Evolutionary conservation across 2,888 invertebrate species (phyloP).

Genomic region (Antheraea yamamai): DNA sequence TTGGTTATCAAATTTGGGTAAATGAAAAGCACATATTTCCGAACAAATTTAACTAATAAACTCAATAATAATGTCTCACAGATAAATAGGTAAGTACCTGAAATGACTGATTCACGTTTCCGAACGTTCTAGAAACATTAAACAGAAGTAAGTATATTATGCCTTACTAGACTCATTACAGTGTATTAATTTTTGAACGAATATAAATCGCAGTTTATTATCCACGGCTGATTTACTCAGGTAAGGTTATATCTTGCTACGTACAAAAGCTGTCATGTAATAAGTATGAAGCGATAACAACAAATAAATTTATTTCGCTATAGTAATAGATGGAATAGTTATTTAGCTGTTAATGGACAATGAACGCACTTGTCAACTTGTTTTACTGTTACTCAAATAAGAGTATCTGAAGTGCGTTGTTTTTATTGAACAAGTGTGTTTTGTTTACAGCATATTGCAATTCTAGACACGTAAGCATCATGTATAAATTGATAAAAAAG

Average conservation of each 20-base stretch:
- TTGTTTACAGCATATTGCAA: constrained; percentile 4
- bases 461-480: constrained; percentile 1
- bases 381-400: background rate
- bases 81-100: background rate
- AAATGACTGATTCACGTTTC: background rate
- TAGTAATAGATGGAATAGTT: constrained; percentile 16
- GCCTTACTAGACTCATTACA: background rate
- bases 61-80: background rate
- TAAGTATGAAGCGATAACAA: background rate
- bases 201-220: background rate
- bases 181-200: background rate
- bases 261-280: background rate
- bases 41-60: background rate
- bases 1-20: background rate
- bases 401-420: constrained; percentile 10
- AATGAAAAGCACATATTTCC: background rate
- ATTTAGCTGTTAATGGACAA: constrained; percentile 21
- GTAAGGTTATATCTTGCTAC: background rate
- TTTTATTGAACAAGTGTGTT: constrained; percentile 15
- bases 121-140: constrained; percentile 2
- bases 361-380: constrained; percentile 13
- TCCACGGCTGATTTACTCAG: background rate
- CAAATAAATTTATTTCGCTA: background rate
- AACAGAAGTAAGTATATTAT: background rate
- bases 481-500: background rate